A percentile compares a stretch with the other conserved stretches of the same genome.
Evolutionary conservation across 2,113 vertebrate species (phyloP).

Genomic region (Kobus ellipsiprymnus): DNA sequence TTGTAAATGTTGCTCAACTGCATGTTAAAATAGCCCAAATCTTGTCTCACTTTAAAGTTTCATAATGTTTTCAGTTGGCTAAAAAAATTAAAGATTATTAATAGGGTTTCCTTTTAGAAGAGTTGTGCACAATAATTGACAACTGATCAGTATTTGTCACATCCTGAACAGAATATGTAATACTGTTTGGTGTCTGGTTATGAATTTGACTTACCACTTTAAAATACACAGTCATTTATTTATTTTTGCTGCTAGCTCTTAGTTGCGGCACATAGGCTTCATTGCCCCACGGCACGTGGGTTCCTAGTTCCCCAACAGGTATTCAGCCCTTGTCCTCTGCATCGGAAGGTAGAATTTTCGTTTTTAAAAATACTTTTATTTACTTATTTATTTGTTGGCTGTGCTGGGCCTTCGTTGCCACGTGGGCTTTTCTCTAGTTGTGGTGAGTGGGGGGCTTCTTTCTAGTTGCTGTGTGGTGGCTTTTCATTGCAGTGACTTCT

Average conservation of each 20-base stretch:
- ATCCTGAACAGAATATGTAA: background rate
- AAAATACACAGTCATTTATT: background rate
- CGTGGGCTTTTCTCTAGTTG: background rate
- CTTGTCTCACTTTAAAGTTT: background rate
- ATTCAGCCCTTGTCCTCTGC: background rate
- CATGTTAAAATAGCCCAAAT: background rate
- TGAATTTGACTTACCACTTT: background rate
- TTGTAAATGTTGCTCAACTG: background rate
- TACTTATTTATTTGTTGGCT: background rate
- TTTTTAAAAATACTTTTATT: background rate
- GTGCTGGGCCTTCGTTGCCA: background rate
- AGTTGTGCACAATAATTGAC: background rate
- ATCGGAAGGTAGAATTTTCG: background rate
- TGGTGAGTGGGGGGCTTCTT: background rate
- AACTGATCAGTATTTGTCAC: background rate
- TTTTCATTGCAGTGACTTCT: background rate
- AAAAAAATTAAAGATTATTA: background rate
- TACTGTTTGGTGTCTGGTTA: background rate
- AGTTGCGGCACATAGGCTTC: background rate
- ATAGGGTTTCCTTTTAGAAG: background rate
- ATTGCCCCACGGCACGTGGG: background rate
- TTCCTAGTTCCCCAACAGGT: background rate
- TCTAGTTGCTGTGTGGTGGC: background rate
- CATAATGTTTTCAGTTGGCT: background rate
- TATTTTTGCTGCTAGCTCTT: background rate